Base-by-base conservation (phyloP, 2,113 vertebrate species). In the Ciconia maguari region DNA sequence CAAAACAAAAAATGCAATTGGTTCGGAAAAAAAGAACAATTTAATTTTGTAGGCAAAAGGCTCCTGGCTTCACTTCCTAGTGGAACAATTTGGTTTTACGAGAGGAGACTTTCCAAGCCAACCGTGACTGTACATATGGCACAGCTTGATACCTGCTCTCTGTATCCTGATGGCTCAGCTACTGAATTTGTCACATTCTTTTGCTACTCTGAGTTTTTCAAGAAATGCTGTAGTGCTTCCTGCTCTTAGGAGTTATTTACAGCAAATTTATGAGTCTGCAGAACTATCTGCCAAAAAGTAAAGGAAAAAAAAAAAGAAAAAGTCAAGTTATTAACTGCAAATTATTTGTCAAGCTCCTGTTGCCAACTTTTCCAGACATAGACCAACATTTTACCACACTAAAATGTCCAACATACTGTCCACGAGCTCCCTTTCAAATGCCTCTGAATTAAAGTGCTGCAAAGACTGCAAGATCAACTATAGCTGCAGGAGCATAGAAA, bases 101-200 rank as follows among this genome's bases (percentile, higher is more conserved):
- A 96, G 91, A 96, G 72, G 76, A 94, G 83, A 94, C 89, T 95
- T 97, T 97, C 95, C 93, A 95, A 97, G 93, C 95, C 96, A 97
- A 94, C 94, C 91, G 70, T 95, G 95, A 96, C 96, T 96, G 91
- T 96, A 97, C 95, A 96, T 95, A 95, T 94, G 95, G 96, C 95
- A 97, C 95, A 97, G 97, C 89, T 97, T 95, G 94, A 97, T 95
- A 97, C 96, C 91, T 95, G 87, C 93, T 97, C 94, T 96, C 93
- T 95, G 95, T 91, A 94, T 95, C 93, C 97, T 94, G 89, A 96
- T 97, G 91, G 94, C 89, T 96, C 93, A 96, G 93, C 95, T 96
- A 97, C 96, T 96, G 96, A 93, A 96, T 97, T 93, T 95, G 93
- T 95, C 95, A 97, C 95, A 93, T 97, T 96, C 93, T 83, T 95